Evolutionary conservation across 2,888 invertebrate genomes (phyloP).

Genomic region (Lithophane socia): DNA sequence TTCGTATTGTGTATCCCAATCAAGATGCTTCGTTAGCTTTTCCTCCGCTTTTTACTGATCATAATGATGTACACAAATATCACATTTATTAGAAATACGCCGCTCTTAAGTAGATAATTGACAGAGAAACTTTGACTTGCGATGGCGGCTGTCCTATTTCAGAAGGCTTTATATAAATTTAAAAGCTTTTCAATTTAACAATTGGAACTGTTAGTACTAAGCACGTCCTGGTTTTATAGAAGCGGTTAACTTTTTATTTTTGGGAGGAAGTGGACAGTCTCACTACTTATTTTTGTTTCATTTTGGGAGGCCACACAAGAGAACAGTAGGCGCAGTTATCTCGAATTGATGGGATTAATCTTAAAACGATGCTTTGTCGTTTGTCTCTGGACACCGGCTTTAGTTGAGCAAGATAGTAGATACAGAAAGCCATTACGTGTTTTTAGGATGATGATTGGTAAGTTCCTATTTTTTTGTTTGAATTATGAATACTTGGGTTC

Average conservation of each 20-base stretch:
- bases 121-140: conserved; percentile 19
- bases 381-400: conserved; percentile 78
- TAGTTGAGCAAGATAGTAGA: conserved; percentile 76
- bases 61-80: conserved; percentile 69
- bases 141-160: conserved; percentile 21
- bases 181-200: conserved; percentile 23
- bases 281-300: conserved; percentile 67
- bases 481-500: conserved; percentile 29
- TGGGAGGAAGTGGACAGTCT: conserved; percentile 48
- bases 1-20: conserved; percentile 84
- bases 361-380: conserved; percentile 84
- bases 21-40: conserved; percentile 86
- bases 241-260: conserved; percentile 42
- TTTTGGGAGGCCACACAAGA: conserved; percentile 80
- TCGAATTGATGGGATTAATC: conserved; percentile 86
- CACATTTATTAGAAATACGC: conserved; percentile 55
- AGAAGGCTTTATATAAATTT: conserved; percentile 13
- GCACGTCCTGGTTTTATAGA: conserved; percentile 13
- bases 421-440: conserved; percentile 74
- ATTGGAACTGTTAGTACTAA: neutral
- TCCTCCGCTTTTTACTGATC: conserved; percentile 81
- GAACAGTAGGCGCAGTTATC: conserved; percentile 82
- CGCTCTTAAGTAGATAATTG: conserved; percentile 30
- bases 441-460: conserved; percentile 60
- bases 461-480: conserved; percentile 56